Evolutionary conservation across 1,140 invertebrate genomes (phyloP).

Genomic region (Octopus bimaculoides): DNA sequence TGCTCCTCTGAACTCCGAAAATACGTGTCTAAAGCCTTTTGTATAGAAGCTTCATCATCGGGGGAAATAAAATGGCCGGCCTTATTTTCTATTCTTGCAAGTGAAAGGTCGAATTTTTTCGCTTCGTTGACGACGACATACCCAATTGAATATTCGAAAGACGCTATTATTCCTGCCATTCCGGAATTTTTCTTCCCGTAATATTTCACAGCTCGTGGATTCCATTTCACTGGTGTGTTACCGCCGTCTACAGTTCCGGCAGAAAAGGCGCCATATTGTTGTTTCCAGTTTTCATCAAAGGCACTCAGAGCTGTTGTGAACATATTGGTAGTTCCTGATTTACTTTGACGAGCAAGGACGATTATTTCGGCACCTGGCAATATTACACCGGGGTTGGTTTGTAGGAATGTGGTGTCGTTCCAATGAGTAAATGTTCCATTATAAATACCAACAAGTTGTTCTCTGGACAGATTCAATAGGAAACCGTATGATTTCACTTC

Average conservation of each 20-base stretch:
- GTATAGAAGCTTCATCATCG: slow-evolving; percentile 17
- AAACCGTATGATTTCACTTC: slow-evolving; percentile 10
- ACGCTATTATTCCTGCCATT: slow-evolving; percentile 33
- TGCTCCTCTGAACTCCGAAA: slow-evolving; percentile 11
- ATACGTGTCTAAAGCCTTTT: slow-evolving; percentile 32
- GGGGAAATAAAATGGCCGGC: slow-evolving; percentile 25
- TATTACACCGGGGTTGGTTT: slow-evolving; percentile 23
- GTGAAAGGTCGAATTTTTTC: slow-evolving; percentile 13
- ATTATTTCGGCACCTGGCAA: slow-evolving; percentile 31
- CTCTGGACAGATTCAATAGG: slow-evolving; percentile 27
- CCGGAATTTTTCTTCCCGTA: slow-evolving; percentile 35
- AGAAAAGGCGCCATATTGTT: slow-evolving; percentile 29
- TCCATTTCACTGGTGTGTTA: slow-evolving; percentile 23
- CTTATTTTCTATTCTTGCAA: slow-evolving; percentile 33
- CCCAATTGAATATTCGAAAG: slow-evolving; percentile 31
- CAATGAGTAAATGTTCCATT: slow-evolving; percentile 32
- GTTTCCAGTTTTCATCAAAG: slow-evolving; percentile 28
- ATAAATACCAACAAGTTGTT: slow-evolving; percentile 36
- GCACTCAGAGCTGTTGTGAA: slow-evolving; percentile 36
- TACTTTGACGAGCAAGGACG: slow-evolving; percentile 34
- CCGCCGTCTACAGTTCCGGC: slow-evolving; percentile 20
- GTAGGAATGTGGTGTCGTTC: slow-evolving; percentile 27
- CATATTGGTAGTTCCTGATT: slow-evolving; percentile 38
- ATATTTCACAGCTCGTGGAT: slow-evolving; percentile 22
- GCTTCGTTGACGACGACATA: slow-evolving; percentile 35